These are phyloP conservation scores for Stegostoma tigrinum DNA, from an alignment of 2,113 vertebrate genomes.

Conservation along the genomic window DNA sequence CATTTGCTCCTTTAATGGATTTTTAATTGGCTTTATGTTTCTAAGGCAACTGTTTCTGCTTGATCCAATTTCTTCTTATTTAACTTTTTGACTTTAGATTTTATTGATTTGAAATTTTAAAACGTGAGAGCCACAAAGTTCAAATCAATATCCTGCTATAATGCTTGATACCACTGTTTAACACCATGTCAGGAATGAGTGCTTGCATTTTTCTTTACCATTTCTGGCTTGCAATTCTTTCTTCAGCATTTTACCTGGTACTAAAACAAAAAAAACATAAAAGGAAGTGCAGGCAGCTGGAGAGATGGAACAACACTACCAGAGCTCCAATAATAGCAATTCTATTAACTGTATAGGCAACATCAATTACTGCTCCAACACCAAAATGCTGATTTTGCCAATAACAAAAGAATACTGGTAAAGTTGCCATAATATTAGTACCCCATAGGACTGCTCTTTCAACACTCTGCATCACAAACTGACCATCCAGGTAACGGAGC, in stretches of 20 bases:
- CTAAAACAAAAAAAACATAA: not conserved
- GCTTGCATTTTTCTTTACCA: not conserved
- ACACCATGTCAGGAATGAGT: not conserved
- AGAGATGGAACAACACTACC: not conserved
- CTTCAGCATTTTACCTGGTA: not conserved
- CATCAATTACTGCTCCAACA: no score
- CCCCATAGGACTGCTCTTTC: no score
- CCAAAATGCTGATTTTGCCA: not conserved
- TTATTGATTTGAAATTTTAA: not conserved
- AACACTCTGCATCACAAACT: no score
- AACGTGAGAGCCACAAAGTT: not conserved
- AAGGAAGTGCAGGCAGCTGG: not conserved
- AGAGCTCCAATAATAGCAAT: no score
- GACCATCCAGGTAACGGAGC: no score
- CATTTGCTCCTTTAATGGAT: not conserved
- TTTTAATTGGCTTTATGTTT: not conserved
- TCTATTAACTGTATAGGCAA: no score
- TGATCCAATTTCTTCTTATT: not conserved
- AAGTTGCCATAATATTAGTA: no score
- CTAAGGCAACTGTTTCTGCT: not conserved
- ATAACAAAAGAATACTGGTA: not conserved
- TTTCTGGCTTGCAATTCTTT: not conserved
- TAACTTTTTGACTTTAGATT: not conserved
- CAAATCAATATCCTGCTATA: not conserved
- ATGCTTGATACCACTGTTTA: not conserved